phyloP scores from a whole-genome alignment of 2,113 vertebrate species.

The Dolichotis patagonum region DNA sequence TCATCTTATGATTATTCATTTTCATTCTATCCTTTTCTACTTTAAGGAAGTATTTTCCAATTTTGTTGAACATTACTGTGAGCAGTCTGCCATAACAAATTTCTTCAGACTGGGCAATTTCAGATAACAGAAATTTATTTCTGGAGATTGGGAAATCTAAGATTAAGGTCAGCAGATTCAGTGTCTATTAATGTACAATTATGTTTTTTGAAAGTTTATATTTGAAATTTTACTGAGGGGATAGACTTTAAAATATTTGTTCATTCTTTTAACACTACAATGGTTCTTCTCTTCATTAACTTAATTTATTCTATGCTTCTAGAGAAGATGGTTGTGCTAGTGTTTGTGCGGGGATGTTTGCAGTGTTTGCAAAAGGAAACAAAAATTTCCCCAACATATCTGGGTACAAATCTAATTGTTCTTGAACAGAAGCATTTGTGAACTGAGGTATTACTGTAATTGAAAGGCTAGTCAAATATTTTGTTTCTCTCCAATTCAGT shows the following conservation, averaged over 20 bases:
- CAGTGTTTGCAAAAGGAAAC: neutral
- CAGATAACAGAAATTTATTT: neutral
- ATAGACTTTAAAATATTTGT: conserved; percentile 7
- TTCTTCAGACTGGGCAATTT: neutral
- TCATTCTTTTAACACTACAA: neutral
- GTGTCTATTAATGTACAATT: neutral
- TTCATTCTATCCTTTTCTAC: neutral
- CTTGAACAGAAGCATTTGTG: neutral
- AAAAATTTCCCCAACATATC: neutral
- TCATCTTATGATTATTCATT: neutral
- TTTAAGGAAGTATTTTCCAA: neutral
- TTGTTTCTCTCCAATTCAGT: neutral
- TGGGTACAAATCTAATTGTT: neutral
- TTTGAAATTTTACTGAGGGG: neutral
- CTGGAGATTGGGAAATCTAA: neutral
- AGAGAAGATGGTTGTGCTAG: neutral
- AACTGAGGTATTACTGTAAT: neutral
- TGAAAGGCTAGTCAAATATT: neutral
- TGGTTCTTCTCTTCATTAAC: neutral
- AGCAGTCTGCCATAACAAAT: neutral
- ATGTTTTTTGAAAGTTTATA: conserved; percentile 15
- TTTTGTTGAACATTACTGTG: neutral
- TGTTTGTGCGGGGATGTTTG: neutral
- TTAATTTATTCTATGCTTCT: neutral
- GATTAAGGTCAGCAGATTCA: neutral